phyloP scores from a whole-genome alignment of 1,140 invertebrate genomes.

The Pogonomyrmex barbatus region DNA sequence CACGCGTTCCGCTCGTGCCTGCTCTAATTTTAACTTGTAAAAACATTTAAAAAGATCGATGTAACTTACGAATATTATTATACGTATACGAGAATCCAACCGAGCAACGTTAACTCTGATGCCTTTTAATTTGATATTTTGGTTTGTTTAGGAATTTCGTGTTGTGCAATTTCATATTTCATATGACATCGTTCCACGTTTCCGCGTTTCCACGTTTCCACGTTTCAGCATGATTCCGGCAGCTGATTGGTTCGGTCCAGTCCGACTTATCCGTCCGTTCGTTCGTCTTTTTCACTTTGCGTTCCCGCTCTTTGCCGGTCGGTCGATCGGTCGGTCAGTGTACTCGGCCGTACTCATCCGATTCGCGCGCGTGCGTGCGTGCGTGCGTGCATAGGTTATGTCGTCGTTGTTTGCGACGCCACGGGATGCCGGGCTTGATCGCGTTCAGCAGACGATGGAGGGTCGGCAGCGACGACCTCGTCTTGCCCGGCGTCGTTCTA shows the following conservation, averaged over 20 bases:
- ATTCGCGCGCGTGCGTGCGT: background rate
- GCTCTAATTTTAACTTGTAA: background rate
- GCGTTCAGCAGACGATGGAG: slow-evolving; percentile 94
- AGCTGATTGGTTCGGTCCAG: slow-evolving; percentile 10
- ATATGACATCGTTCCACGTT: slow-evolving; percentile 36
- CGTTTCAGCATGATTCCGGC: slow-evolving; percentile 43
- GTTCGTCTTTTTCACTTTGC: slow-evolving; percentile 24
- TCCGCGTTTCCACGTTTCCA: slow-evolving; percentile 47
- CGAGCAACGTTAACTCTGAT: background rate
- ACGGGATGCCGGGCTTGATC: slow-evolving; percentile 92
- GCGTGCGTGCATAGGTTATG: slow-evolving; percentile 64
- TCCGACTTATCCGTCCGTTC: slow-evolving; percentile 7
- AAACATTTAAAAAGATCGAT: background rate
- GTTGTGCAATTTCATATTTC: background rate
- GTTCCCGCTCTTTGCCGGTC: background rate
- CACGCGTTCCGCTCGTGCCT: background rate
- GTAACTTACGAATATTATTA: background rate
- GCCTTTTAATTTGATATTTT: background rate
- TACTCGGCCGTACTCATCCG: background rate
- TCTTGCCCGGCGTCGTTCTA: slow-evolving; percentile 91
- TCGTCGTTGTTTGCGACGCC: background rate
- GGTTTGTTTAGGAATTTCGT: background rate
- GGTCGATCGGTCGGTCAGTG: background rate
- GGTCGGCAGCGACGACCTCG: slow-evolving; percentile 94
- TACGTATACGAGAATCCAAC: background rate